A percentile compares a stretch with the other conserved stretches of the same genome.
These are phyloP conservation scores for Pandemis corylana DNA, from an alignment of 2,888 invertebrate species.

Conservation along the genomic window DNA sequence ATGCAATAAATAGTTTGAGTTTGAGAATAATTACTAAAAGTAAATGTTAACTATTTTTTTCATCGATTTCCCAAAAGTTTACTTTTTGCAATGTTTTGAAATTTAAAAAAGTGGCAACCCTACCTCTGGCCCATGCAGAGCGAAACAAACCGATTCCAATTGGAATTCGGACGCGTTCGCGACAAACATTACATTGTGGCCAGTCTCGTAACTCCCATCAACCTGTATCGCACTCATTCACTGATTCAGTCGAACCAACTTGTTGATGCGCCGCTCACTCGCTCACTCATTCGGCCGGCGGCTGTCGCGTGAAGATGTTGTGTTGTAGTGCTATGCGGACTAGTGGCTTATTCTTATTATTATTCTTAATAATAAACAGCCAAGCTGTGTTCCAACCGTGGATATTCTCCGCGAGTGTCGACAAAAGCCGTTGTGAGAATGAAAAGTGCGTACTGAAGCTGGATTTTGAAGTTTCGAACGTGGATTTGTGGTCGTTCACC, in stretches of 20 bases:
- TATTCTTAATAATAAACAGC: constrained; percentile 73
- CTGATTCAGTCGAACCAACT: constrained; percentile 22
- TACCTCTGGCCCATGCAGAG: too few species aligned
- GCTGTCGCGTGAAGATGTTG: constrained; percentile 64
- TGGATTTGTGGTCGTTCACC: constrained; percentile 73
- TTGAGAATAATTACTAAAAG: too few species aligned
- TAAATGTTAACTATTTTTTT: too few species aligned
- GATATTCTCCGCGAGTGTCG: constrained; percentile 72
- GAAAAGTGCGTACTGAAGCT: constrained; percentile 69
- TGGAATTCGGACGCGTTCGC: neutral
- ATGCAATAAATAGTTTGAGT: too few species aligned
- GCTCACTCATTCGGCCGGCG: constrained; percentile 47
- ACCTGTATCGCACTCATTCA: constrained; percentile 7
- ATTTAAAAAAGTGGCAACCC: too few species aligned
- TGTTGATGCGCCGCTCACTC: constrained; percentile 27
- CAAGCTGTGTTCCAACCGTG: constrained; percentile 71
- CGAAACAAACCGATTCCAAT: neutral
- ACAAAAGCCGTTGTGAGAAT: constrained; percentile 60
- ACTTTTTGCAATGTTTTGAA: too few species aligned
- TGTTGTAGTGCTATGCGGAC: constrained; percentile 68
- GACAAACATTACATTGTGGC: constrained; percentile 5
- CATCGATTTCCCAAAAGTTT: too few species aligned
- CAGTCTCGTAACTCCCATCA: constrained; percentile 1
- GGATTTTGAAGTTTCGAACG: constrained; percentile 61
- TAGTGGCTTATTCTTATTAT: constrained; percentile 75